Percentiles rank a stretch among this genome's conserved stretches.
These are phyloP conservation scores for Laticauda laticaudata DNA, from an alignment of 2,113 vertebrate species.

Conservation along the genomic window DNA sequence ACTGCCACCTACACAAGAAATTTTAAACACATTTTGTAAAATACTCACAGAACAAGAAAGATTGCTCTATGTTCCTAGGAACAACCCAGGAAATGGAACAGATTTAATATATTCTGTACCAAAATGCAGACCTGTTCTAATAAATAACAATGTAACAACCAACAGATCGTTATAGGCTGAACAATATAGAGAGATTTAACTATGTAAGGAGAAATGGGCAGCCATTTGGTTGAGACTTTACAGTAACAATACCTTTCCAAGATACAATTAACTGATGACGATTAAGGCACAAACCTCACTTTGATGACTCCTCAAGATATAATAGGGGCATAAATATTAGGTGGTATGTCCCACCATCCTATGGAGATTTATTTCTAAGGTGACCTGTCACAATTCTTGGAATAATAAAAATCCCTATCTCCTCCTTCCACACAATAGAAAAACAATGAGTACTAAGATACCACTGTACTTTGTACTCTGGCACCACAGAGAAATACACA, in stretches of 20 bases:
- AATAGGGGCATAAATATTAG: neutral
- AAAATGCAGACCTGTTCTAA: neutral
- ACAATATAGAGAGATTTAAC: neutral
- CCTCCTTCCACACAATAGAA: neutral
- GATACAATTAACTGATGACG: neutral
- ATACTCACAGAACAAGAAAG: neutral
- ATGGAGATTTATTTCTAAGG: neutral
- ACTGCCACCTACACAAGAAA: neutral
- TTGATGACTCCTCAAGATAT: neutral
- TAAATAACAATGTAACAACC: slow-evolving; percentile 16
- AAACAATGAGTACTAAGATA: neutral
- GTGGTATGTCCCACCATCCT: neutral
- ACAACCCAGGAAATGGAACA: neutral
- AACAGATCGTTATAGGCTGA: neutral
- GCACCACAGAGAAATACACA: neutral
- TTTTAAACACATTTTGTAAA: slow-evolving; percentile 10
- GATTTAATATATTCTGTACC: neutral
- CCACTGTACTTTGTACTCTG: neutral
- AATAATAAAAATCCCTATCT: neutral
- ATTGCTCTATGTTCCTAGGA: neutral
- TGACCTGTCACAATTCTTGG: neutral
- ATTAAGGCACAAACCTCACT: neutral
- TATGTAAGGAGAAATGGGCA: neutral
- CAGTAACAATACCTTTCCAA: neutral
- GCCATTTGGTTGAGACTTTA: neutral